Evolutionary conservation across 2,797 vertebrate genomes (phyloP).

Genomic region (Apodemus agrarius): DNA sequence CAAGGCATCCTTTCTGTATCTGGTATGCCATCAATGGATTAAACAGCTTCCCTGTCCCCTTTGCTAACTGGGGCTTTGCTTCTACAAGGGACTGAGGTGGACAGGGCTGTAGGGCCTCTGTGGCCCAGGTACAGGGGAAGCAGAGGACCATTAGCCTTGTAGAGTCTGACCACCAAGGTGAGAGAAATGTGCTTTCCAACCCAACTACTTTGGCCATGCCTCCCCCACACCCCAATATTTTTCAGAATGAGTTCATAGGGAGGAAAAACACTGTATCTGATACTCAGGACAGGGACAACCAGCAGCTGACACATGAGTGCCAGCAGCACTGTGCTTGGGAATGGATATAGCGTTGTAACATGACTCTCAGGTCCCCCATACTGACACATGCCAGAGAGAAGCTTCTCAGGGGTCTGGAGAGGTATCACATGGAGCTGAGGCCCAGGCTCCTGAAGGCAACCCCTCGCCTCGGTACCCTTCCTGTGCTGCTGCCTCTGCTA

Average conservation of each 20-base stretch:
- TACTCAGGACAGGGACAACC: neutral
- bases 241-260: neutral
- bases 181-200: neutral
- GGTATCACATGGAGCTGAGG: too few species aligned
- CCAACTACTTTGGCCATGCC: neutral
- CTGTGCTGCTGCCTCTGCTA: neutral
- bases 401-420: neutral
- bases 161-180: neutral
- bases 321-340: neutral
- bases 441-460: too few species aligned
- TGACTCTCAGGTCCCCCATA: neutral
- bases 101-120: neutral
- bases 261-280: neutral
- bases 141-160: too few species aligned
- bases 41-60: too few species aligned
- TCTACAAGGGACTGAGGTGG: neutral
- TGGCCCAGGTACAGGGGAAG: neutral
- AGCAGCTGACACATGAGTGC: too few species aligned
- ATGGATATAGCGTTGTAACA: neutral
- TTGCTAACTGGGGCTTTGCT: neutral
- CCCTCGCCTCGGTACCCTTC: neutral
- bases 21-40: too few species aligned
- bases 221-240: fast-evolving
- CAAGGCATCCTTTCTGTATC: neutral
- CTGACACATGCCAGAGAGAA: too few species aligned